These are phyloP conservation scores for Potorous gilbertii DNA, from an alignment of 2,797 vertebrate species.

Conservation along the genomic window DNA sequence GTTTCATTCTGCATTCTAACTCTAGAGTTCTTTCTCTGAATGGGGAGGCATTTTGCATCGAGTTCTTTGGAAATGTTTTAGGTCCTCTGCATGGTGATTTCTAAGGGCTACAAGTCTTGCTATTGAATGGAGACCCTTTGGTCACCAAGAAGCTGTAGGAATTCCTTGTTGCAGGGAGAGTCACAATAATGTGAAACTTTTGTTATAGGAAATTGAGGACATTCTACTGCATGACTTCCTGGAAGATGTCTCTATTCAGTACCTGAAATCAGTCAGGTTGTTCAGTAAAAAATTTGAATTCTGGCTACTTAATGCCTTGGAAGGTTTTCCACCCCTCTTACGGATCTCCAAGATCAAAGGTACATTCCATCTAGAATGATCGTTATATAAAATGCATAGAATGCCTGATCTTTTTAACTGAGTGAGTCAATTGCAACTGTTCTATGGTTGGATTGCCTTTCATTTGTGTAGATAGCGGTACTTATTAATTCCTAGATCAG, in stretches of 20 bases:
- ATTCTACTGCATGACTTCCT: slow-evolving; percentile 82
- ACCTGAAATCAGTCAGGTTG: slow-evolving; percentile 75
- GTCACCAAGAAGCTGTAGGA: neutral
- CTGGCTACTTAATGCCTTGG: slow-evolving; percentile 80
- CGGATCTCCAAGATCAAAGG: slow-evolving; percentile 80
- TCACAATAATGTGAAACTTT: neutral
- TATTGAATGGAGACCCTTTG: accelerated
- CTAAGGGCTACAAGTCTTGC: neutral
- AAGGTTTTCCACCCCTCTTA: slow-evolving; percentile 73
- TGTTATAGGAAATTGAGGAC: slow-evolving; percentile 80
- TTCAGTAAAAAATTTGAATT: slow-evolving; percentile 82
- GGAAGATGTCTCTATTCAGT: slow-evolving; percentile 79
- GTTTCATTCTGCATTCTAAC: too few relatives aligned
- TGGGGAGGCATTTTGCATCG: too few relatives aligned
- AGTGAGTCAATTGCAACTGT: accelerated
- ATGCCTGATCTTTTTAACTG: neutral
- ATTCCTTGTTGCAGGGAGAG: accelerated
- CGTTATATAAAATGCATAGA: too few relatives aligned
- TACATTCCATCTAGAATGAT: slow-evolving; percentile 47
- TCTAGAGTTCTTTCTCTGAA: too few relatives aligned
- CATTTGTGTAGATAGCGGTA: neutral
- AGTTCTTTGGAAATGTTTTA: too few relatives aligned
- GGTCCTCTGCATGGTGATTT: neutral
- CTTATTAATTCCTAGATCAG: neutral
- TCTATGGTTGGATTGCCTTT: neutral